Evolutionary conservation across 2,888 invertebrate genomes (phyloP).

Genomic region (Toxonevra muliebris): DNA sequence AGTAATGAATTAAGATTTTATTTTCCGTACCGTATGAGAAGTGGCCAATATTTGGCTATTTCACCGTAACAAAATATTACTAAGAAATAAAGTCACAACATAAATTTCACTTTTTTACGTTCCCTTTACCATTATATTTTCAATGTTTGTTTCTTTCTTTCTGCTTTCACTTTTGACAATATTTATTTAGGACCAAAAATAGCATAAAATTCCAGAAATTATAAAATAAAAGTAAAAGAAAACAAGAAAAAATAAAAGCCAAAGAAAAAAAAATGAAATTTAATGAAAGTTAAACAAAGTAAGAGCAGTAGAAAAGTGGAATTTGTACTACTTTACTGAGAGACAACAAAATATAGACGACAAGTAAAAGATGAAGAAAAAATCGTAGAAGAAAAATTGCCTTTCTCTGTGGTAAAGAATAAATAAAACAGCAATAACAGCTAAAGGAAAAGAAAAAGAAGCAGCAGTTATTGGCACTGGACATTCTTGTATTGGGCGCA

Average conservation of each 20-base stretch:
- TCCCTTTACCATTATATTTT: neutral
- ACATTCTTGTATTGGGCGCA: neutral
- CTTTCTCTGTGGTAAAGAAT: neutral
- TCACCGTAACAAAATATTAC: neutral
- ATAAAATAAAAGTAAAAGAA: neutral
- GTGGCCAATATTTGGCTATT: neutral
- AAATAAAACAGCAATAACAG: neutral
- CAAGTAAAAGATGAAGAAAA: no score
- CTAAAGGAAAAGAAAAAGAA: neutral
- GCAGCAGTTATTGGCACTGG: conserved; percentile 15
- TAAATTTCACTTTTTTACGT: neutral
- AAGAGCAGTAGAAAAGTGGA: conserved; percentile 15
- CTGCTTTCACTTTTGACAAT: conserved; percentile 45
- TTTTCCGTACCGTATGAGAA: no score
- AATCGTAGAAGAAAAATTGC: no score
- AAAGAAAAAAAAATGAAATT: no score
- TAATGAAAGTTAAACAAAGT: conserved; percentile 48
- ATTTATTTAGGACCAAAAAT: conserved; percentile 6
- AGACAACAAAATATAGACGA: no score
- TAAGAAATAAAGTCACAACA: neutral
- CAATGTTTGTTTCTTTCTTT: conserved; percentile 21
- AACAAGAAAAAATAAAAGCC: no score
- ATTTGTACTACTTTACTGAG: no score
- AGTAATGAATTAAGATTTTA: no score
- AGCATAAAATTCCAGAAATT: neutral